These are phyloP conservation scores for Himalopsyche phryganea DNA, from an alignment of 1,140 invertebrate genomes.

Conservation along the genomic window DNA sequence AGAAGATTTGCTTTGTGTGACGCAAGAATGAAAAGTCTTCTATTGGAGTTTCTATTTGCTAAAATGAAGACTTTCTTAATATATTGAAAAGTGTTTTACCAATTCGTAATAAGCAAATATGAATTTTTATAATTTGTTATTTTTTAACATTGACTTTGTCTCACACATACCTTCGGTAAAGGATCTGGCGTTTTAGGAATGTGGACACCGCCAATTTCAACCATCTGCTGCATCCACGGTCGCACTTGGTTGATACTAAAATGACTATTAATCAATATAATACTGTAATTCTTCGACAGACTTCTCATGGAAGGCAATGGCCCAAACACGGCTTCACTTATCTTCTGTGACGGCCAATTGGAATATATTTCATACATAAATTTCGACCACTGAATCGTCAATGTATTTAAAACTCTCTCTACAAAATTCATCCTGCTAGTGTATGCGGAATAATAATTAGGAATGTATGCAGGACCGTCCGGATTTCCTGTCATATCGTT, in stretches of 20 bases:
- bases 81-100: no score
- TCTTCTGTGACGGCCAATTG: slow-evolving; percentile 3
- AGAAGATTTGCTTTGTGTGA: neutral
- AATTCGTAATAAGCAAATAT: no score
- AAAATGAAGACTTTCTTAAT: no score
- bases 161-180: slow-evolving; percentile 25
- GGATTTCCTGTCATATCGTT: slow-evolving; percentile 52
- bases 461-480: slow-evolving; percentile 50
- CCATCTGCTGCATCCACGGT: slow-evolving; percentile 45
- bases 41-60: no score
- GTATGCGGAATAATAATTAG: slow-evolving; percentile 45
- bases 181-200: slow-evolving; percentile 33
- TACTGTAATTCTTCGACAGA: slow-evolving; percentile 47
- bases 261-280: slow-evolving; percentile 52
- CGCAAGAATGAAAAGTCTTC: no score
- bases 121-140: no score
- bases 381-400: slow-evolving; percentile 5
- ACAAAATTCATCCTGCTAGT: slow-evolving; percentile 48
- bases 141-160: no score
- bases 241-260: slow-evolving; percentile 46
- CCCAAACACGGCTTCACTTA: slow-evolving; percentile 37
- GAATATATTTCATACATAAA: slow-evolving; percentile 12
- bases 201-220: slow-evolving; percentile 49
- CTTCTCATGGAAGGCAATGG: slow-evolving; percentile 42
- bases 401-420: slow-evolving; percentile 47